A percentile compares a stretch with the other conserved stretches of the same genome.
Conservation (phyloP, 2,113 vertebrate species). For the Sorex fumeus region DNA sequence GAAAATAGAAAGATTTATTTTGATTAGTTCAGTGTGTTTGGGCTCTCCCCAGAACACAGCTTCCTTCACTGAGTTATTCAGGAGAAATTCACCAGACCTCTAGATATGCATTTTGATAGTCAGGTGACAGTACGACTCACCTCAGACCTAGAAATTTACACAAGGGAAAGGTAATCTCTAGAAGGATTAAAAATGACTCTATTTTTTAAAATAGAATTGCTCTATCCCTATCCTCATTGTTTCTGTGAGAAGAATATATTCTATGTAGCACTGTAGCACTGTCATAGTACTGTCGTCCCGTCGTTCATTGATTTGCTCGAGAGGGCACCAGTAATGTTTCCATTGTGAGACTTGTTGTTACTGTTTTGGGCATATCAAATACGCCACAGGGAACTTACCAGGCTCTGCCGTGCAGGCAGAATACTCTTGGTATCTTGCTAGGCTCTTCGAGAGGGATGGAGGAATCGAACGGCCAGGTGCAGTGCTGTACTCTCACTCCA, state of each 20-base stretch:
- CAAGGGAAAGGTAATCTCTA: slow-evolving; percentile 2
- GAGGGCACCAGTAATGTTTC: too few species aligned
- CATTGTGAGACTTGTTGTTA: too few species aligned
- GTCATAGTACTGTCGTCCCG: too few species aligned
- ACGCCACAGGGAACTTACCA: too few species aligned
- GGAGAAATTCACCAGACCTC: slow-evolving; percentile 43
- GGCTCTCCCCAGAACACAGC: background rate
- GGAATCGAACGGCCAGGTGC: too few species aligned
- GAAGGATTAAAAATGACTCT: slow-evolving; percentile 1
- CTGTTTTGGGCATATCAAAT: too few species aligned
- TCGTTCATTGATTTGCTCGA: too few species aligned
- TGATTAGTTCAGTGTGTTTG: background rate
- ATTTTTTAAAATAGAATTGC: background rate
- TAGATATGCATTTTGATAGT: slow-evolving; percentile 44
- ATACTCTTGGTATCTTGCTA: too few species aligned
- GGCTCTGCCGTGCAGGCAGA: too few species aligned
- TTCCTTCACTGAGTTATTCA: background rate
- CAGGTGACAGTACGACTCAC: slow-evolving; percentile 41
- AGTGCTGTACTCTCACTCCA: too few species aligned
- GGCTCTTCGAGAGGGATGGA: too few species aligned
- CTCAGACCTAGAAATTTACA: slow-evolving; percentile 27
- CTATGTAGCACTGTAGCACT: too few species aligned
- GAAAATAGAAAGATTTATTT: slow-evolving; percentile 54
- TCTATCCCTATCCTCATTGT: background rate
- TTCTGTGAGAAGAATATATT: slow-evolving; percentile 13